These are phyloP conservation scores for Dolomedes plantarius DNA, from an alignment of 2,888 invertebrate species.

Conservation along the genomic window DNA sequence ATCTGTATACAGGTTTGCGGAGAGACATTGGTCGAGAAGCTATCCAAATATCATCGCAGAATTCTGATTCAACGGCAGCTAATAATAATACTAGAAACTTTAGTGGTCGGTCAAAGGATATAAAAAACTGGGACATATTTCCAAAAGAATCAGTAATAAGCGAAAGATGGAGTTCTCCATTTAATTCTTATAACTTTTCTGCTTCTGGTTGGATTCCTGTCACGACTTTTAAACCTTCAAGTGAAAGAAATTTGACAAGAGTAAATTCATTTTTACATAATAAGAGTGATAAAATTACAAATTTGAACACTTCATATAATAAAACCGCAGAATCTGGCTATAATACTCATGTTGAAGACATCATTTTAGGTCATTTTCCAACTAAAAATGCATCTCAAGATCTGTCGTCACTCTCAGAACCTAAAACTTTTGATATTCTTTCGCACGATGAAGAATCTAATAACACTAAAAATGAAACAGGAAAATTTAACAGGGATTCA, in stretches of 20 bases:
- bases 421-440: not conserved
- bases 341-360: too few species aligned
- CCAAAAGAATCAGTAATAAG: constrained; percentile 26
- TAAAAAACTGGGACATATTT: not conserved
- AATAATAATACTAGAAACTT: not conserved
- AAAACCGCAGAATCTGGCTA: too few species aligned
- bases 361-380: not conserved
- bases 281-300: not conserved
- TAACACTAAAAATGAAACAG: not conserved
- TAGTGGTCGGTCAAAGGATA: not conserved
- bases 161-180: constrained; percentile 50
- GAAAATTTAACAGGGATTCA: too few species aligned
- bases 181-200: constrained; percentile 32
- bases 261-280: not conserved
- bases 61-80: not conserved
- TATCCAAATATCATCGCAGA: not conserved
- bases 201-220: constrained; percentile 67
- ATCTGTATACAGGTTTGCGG: not conserved
- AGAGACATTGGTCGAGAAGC: not conserved
- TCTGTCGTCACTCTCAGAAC: not conserved
- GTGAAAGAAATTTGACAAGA: not conserved
- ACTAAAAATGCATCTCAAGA: not conserved
- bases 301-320: not conserved
- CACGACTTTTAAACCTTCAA: constrained; percentile 8
- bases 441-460: not conserved